phyloP scores from a whole-genome alignment of 2,888 invertebrate species.

The Reticulitermes lucifugus region DNA sequence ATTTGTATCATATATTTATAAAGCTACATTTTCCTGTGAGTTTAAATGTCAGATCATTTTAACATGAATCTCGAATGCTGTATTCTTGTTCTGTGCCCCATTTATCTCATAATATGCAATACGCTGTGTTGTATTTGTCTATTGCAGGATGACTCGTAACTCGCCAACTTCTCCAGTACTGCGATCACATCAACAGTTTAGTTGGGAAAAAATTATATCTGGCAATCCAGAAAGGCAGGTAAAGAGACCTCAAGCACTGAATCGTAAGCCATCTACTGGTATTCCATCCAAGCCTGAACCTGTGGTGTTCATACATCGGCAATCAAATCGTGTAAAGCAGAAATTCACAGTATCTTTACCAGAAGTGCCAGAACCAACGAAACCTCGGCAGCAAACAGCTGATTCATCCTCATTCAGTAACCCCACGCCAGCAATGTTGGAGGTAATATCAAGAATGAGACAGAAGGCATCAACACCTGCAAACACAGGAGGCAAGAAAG shows the following conservation, averaged over 20 bases:
- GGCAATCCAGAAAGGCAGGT: conserved; percentile 74
- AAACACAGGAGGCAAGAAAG: conserved; percentile 17
- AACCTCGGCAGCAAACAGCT: conserved; percentile 40
- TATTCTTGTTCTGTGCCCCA: no score
- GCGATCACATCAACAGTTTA: conserved; percentile 64
- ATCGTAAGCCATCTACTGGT: conserved; percentile 58
- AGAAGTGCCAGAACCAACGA: conserved; percentile 50
- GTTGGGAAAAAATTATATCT: conserved; percentile 76
- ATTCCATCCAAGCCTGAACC: conserved; percentile 60
- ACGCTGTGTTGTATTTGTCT: neutral
- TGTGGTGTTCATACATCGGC: conserved; percentile 57
- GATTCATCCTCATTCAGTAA: conserved; percentile 58
- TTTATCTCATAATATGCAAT: no score
- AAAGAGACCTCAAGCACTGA: conserved; percentile 61
- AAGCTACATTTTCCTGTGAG: no score
- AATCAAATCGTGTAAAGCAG: neutral
- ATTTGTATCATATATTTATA: no score
- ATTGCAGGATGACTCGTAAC: conserved; percentile 49
- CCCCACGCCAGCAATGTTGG: conserved; percentile 80
- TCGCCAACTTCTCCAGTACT: conserved; percentile 47
- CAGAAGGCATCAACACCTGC: conserved; percentile 64
- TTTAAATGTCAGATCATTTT: no score
- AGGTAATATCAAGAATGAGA: conserved; percentile 72
- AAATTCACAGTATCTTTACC: neutral
- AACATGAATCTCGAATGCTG: no score